Conservation (phyloP, 2,888 invertebrate genomes). For the Xestia rhomboidea region DNA sequence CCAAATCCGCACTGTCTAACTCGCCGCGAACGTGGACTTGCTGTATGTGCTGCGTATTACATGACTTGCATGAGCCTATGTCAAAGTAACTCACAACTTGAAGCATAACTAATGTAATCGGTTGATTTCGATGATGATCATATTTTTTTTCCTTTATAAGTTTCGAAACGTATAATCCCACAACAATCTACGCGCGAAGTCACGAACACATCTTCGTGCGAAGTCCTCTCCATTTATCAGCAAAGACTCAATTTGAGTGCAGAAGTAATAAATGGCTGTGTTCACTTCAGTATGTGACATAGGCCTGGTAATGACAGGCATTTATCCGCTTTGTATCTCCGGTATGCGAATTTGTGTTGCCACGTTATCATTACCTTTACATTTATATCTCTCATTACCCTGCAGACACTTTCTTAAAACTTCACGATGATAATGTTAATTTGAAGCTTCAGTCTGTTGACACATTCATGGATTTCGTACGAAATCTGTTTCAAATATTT, state of each 20-base stretch:
- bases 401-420: conserved; percentile 27
- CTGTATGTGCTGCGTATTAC: not conserved
- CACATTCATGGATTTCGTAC: conserved; percentile 54
- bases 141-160: not conserved
- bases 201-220: conserved; percentile 2
- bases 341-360: conserved; percentile 36
- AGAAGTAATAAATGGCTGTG: conserved; percentile 17
- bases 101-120: not conserved
- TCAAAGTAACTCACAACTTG: not conserved
- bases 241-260: conserved; percentile 4
- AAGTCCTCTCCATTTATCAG: conserved; percentile 10
- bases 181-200: conserved; percentile 3
- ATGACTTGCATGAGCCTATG: not conserved
- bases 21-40: conserved; percentile 3
- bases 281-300: conserved; percentile 26
- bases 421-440: conserved; percentile 50
- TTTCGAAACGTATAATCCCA: not conserved
- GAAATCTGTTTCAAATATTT: conserved; percentile 58
- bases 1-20: not conserved
- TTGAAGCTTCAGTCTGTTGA: conserved; percentile 47
- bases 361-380: conserved; percentile 32
- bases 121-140: not conserved
- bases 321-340: conserved; percentile 15
- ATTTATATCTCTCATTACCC: conserved; percentile 40
- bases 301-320: conserved; percentile 31